Evolutionary conservation across 2,797 vertebrate species (phyloP).

Genomic region (Lagorchestes hirsutus): DNA sequence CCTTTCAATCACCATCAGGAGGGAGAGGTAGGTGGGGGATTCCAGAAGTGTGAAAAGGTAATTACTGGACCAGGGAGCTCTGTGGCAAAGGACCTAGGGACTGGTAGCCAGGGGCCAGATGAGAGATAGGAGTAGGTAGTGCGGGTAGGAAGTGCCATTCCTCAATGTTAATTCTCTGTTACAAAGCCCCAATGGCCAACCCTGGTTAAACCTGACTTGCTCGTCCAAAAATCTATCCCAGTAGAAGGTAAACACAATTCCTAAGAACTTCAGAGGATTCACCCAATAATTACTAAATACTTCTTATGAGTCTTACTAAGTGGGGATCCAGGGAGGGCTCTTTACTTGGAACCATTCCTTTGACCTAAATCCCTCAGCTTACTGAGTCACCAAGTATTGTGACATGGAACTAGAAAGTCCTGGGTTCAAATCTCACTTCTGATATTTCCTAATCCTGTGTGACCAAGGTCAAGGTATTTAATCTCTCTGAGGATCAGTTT

Average conservation of each 20-base stretch:
- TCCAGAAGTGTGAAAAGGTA: background rate
- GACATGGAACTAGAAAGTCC: background rate
- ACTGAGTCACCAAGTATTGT: background rate
- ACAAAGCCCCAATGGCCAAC: background rate
- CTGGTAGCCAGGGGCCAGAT: background rate
- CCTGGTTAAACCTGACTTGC: background rate
- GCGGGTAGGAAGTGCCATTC: background rate
- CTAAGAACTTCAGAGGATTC: background rate
- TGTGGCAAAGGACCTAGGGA: background rate
- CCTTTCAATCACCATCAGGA: background rate
- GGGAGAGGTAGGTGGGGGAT: background rate
- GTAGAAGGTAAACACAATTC: background rate
- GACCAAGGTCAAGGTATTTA: background rate
- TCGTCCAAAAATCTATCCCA: background rate
- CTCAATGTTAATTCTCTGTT: background rate
- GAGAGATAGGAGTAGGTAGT: background rate
- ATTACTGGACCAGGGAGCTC: background rate
- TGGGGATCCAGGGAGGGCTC: background rate
- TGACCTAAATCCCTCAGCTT: background rate
- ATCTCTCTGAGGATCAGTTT: background rate
- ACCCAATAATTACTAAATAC: background rate
- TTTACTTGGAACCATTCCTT: background rate
- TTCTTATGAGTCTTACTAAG: background rate
- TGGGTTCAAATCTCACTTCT: background rate
- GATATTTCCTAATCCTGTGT: background rate